Evolutionary conservation across 2,113 vertebrate genomes (phyloP).

Genomic region (Ceratotherium simum): DNA sequence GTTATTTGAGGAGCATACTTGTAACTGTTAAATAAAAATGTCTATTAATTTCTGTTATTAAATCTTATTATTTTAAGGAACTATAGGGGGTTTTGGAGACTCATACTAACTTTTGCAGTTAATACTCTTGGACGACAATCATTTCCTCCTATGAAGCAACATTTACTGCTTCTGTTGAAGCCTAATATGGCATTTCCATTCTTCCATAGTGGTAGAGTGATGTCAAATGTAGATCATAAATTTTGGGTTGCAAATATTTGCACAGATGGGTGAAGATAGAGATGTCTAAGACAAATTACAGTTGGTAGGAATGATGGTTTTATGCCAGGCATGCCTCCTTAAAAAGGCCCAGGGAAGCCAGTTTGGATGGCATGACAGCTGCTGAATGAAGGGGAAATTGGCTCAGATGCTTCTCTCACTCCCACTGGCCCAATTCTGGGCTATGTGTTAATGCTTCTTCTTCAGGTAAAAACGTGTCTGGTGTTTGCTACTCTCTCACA

Average conservation of each 20-base stretch:
- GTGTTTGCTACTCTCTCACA: background rate
- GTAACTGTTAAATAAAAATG: background rate
- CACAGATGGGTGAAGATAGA: conserved; percentile 3
- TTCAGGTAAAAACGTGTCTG: background rate
- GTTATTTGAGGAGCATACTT: background rate
- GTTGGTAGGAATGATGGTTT: background rate
- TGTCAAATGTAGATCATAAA: background rate
- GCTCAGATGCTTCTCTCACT: background rate
- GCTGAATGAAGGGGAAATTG: background rate
- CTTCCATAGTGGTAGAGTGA: background rate
- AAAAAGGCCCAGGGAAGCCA: background rate
- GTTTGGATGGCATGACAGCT: background rate
- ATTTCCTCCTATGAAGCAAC: background rate
- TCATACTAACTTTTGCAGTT: background rate
- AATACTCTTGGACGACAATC: background rate
- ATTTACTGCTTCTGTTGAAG: background rate
- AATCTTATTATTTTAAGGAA: background rate
- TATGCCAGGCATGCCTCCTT: background rate
- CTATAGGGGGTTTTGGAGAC: background rate
- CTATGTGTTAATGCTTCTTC: background rate
- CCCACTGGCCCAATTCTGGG: background rate
- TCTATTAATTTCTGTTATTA: background rate
- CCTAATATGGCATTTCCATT: background rate
- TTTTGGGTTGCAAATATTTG: conserved; percentile 44
- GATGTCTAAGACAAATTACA: background rate